Evolutionary conservation across 2,888 invertebrate genomes (phyloP).

Genomic region (Macrostomum cliftonense): DNA sequence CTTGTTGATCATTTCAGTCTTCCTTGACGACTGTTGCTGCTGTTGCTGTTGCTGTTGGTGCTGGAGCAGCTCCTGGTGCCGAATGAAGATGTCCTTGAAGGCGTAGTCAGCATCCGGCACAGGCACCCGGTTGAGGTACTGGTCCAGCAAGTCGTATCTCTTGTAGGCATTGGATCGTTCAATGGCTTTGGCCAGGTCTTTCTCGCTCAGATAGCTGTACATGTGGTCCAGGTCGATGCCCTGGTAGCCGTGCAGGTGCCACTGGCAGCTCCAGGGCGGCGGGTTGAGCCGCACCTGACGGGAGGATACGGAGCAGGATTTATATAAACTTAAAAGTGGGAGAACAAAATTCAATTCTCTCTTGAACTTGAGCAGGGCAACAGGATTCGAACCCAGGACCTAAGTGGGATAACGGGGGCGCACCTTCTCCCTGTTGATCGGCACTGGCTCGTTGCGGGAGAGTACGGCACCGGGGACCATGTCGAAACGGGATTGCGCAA

Average conservation of each 20-base stretch:
- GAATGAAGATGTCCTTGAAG: no score
- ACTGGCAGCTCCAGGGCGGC: background rate
- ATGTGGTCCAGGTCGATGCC: background rate
- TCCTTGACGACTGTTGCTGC: no score
- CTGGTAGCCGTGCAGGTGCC: background rate
- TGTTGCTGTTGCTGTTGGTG: no score
- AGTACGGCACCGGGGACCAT: conserved; percentile 62
- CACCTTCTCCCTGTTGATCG: conserved; percentile 48
- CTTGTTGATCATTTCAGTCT: no score
- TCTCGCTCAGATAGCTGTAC: background rate
- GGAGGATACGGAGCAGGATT: no score
- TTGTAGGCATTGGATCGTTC: no score
- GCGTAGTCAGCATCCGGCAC: no score
- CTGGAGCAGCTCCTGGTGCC: no score
- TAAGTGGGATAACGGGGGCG: background rate
- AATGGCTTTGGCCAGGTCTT: background rate
- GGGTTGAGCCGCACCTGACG: background rate
- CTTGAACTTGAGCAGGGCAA: background rate
- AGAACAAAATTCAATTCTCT: no score
- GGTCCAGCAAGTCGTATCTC: no score
- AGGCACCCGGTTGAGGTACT: no score
- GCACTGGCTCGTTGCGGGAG: conserved; percentile 58
- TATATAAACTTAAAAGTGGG: no score
- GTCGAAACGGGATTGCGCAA: conserved; percentile 71
- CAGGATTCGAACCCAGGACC: background rate